These are phyloP conservation scores for Lepidocyrtoides sp. DNA, from an alignment of 2,888 invertebrate genomes.

Conservation along the genomic window DNA sequence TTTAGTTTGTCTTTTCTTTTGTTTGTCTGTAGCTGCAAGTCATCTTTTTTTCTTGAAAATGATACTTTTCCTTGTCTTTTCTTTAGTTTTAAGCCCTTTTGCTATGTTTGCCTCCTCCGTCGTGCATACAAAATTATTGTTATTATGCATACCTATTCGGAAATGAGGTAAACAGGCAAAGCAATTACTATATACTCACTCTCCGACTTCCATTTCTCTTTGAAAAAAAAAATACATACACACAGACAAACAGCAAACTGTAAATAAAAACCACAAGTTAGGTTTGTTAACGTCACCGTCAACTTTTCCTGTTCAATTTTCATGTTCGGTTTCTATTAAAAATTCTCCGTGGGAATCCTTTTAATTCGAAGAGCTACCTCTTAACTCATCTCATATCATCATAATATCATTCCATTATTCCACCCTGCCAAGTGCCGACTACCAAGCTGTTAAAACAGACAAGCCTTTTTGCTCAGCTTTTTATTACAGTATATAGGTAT, in stretches of 20 bases:
- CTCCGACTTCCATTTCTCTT: neutral
- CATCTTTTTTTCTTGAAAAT: conserved; percentile 24
- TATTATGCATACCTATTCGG: conserved; percentile 6
- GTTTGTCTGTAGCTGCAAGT: conserved; percentile 3
- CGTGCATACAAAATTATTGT: too few relatives aligned
- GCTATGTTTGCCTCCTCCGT: neutral
- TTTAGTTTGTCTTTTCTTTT: neutral
- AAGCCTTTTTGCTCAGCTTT: neutral
- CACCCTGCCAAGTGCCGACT: neutral
- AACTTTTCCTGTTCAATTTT: conserved; percentile 51
- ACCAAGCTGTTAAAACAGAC: too few relatives aligned
- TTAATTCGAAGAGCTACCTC: conserved; percentile 26
- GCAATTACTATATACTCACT: conserved; percentile 20
- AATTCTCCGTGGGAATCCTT: conserved; percentile 73
- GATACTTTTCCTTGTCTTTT: conserved; percentile 16
- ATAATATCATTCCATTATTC: neutral
- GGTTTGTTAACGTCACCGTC: conserved; percentile 10
- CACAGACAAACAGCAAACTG: neutral
- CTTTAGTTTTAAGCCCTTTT: neutral
- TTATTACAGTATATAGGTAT: neutral
- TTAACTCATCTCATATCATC: neutral
- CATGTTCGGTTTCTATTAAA: conserved; percentile 66
- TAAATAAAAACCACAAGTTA: conserved; percentile 46
- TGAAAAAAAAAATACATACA: conserved; percentile 1
- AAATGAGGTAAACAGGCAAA: conserved; percentile 66